These are phyloP conservation scores for Drepana arcuata DNA, from an alignment of 1,140 invertebrate species.

Conservation along the genomic window DNA sequence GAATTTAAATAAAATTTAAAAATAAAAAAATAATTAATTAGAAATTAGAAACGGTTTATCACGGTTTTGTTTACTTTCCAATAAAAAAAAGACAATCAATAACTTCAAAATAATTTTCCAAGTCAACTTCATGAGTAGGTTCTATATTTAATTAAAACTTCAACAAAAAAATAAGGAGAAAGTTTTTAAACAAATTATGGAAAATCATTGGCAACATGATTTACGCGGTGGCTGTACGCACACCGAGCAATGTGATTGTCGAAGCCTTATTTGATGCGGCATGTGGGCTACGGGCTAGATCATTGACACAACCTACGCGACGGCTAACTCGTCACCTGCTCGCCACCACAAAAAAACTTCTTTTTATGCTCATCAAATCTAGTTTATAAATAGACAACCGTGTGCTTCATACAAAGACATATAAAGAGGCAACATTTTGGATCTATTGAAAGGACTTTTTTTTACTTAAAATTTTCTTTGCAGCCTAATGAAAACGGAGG, in stretches of 20 bases:
- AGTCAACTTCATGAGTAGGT: no score
- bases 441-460: slow-evolving; percentile 9
- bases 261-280: slow-evolving; percentile 60
- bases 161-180: no score
- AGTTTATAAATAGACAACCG: slow-evolving; percentile 43
- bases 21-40: no score
- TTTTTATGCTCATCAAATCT: slow-evolving; percentile 57
- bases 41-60: no score
- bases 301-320: slow-evolving; percentile 67
- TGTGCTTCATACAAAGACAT: neutral
- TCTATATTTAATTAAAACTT: no score
- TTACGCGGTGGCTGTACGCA: neutral
- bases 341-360: slow-evolving; percentile 34
- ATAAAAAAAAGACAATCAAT: no score
- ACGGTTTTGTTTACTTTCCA: no score
- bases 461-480: slow-evolving; percentile 23
- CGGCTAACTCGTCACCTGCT: slow-evolving; percentile 59
- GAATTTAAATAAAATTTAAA: no score
- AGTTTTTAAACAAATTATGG: no score
- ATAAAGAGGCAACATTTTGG: slow-evolving; percentile 34
- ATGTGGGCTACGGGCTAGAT: slow-evolving; percentile 66
- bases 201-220: no score
- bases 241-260: slow-evolving; percentile 47
- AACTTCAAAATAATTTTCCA: no score
- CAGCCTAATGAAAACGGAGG: slow-evolving; percentile 52